phyloP scores from a whole-genome alignment of 2,888 invertebrate genomes.

The Frankliniella fusca region DNA sequence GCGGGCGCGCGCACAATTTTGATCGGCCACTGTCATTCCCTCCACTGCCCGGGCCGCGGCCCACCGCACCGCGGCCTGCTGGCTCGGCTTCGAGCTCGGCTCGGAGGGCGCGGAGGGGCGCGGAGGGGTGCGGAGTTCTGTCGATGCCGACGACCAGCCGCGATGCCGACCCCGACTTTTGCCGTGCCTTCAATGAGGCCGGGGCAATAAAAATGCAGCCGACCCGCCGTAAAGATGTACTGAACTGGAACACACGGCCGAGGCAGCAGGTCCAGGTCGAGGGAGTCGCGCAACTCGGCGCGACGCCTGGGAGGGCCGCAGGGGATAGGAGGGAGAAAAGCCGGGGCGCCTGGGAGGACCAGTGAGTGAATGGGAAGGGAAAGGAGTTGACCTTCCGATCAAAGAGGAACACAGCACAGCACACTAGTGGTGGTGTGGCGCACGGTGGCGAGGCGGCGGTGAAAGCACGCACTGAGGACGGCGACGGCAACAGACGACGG shows the following conservation, averaged over 20 bases:
- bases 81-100: too few relatives aligned
- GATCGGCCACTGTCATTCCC: too few relatives aligned
- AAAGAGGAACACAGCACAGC: not conserved
- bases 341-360: not conserved
- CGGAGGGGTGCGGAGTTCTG: too few relatives aligned
- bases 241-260: not conserved
- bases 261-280: too few relatives aligned
- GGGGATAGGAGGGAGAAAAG: too few relatives aligned
- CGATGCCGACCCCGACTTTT: not conserved
- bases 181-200: not conserved
- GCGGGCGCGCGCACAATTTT: too few relatives aligned
- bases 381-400: not conserved
- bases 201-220: slow-evolving; percentile 11
- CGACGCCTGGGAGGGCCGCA: not conserved
- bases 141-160: not conserved
- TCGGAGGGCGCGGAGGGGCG: too few relatives aligned
- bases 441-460: not conserved
- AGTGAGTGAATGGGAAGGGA: not conserved
- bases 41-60: too few relatives aligned
- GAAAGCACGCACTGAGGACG: not conserved
- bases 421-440: not conserved
- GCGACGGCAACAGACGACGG: not conserved
- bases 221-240: slow-evolving; percentile 10
- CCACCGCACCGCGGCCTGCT: too few relatives aligned
- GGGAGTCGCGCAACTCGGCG: too few relatives aligned